These are phyloP conservation scores for Xenops minutus DNA, from an alignment of 2,797 vertebrate species.

Conservation along the genomic window DNA sequence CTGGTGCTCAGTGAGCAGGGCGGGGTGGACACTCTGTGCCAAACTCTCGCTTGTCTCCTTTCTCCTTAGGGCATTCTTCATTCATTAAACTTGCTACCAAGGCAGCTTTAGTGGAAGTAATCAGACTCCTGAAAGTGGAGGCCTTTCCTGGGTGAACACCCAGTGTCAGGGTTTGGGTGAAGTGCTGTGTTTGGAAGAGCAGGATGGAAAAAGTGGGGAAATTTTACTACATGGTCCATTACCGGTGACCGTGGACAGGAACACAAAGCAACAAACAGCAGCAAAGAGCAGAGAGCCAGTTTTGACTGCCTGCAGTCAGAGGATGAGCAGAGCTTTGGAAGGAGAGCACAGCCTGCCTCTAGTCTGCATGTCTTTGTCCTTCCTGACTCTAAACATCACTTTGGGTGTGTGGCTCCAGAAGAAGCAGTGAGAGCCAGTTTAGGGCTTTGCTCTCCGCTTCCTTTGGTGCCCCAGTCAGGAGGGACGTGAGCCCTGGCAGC, in stretches of 20 bases:
- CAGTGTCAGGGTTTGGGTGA: not conserved
- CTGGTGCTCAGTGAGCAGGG: not conserved
- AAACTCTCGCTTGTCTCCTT: constrained; percentile 15
- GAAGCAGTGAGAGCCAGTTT: not conserved
- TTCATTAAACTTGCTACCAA: not conserved
- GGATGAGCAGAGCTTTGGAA: not conserved
- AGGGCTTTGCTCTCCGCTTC: not conserved
- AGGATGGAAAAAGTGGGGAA: not conserved
- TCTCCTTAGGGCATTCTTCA: constrained; percentile 10
- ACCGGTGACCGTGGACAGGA: not conserved
- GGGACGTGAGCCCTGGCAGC: not conserved
- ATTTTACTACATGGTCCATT: not conserved
- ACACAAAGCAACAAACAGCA: not conserved
- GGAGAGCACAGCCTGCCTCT: not conserved
- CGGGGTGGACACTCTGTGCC: not conserved
- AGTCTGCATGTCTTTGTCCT: not conserved
- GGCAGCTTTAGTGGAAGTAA: not conserved
- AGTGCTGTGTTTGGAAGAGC: not conserved
- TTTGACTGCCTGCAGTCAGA: not conserved
- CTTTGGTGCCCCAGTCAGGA: not conserved
- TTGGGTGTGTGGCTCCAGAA: not conserved
- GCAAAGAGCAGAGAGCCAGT: not conserved
- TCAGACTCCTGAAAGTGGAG: not conserved
- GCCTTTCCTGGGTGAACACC: not conserved
- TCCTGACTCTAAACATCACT: not conserved